A percentile compares a stretch with the other conserved stretches of the same genome.
Evolutionary conservation across 92 coral and sea anemone species (phyloP).

Genomic region (Montipora capitata): DNA sequence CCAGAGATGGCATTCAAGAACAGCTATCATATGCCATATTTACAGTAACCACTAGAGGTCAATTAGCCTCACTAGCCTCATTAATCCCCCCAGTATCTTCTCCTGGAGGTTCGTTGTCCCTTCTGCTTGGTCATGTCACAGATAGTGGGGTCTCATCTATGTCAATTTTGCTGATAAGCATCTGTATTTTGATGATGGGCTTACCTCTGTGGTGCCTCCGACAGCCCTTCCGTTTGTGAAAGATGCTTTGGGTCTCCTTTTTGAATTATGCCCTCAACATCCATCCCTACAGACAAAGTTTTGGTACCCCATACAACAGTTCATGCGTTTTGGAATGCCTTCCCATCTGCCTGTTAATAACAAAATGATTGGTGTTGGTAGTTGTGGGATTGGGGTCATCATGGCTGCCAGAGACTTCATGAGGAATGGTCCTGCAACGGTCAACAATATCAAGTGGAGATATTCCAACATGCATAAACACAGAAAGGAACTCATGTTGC

Average conservation of each 20-base stretch:
- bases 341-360: constrained; percentile 41
- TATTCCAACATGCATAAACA: constrained; percentile 50
- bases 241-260: constrained; percentile 43
- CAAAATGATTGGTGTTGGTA: constrained; percentile 36
- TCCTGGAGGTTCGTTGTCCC: background rate
- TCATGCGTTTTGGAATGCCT: constrained; percentile 69
- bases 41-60: constrained; percentile 13
- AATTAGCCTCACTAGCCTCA: constrained; percentile 11
- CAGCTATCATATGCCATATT: background rate
- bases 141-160: constrained; percentile 23
- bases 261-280: constrained; percentile 42
- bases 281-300: constrained; percentile 47
- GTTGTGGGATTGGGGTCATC: constrained; percentile 75
- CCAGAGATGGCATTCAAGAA: background rate
- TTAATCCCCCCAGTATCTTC: constrained; percentile 8
- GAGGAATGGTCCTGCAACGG: constrained; percentile 30
- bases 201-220: constrained; percentile 31
- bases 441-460: constrained; percentile 60
- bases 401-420: constrained; percentile 69
- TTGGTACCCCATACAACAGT: constrained; percentile 39
- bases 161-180: constrained; percentile 23
- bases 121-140: background rate
- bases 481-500: constrained; percentile 68
- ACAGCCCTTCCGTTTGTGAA: constrained; percentile 22
- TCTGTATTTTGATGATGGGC: constrained; percentile 70